phyloP scores from a whole-genome alignment of 1,140 invertebrate genomes.

The Marisa cornuarietis region DNA sequence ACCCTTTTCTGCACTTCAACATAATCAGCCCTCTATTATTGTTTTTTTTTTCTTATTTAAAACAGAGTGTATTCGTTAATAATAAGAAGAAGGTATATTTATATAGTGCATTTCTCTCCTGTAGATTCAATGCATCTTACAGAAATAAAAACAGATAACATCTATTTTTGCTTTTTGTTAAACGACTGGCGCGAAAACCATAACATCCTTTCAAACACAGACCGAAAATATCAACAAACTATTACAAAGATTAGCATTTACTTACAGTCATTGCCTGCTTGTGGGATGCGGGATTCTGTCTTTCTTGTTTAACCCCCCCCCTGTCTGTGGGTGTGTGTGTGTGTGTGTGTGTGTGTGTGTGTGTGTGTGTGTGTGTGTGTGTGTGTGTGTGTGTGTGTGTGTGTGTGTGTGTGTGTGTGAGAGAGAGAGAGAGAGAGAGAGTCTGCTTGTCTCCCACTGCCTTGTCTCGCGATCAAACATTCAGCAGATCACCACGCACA shows the following conservation, averaged over 20 bases:
- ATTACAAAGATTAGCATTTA: neutral
- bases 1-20: neutral
- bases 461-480: too few species aligned
- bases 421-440: too few species aligned
- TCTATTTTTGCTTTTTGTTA: neutral
- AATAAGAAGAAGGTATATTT: neutral
- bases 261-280: neutral
- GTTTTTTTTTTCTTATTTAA: neutral
- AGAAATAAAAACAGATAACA: neutral
- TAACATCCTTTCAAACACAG: neutral
- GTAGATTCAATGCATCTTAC: neutral
- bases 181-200: too few species aligned
- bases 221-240: neutral
- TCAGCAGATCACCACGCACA: too few species aligned
- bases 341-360: neutral
- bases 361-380: neutral
- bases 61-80: too few species aligned
- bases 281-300: too few species aligned
- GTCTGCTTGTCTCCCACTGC: neutral
- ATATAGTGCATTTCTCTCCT: neutral
- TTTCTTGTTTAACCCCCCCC: neutral
- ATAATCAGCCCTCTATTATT: neutral
- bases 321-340: neutral
- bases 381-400: neutral
- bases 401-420: conserved; percentile 2